Base-by-base conservation (phyloP, 1,140 invertebrate genomes). In the Whitmania pigra region DNA sequence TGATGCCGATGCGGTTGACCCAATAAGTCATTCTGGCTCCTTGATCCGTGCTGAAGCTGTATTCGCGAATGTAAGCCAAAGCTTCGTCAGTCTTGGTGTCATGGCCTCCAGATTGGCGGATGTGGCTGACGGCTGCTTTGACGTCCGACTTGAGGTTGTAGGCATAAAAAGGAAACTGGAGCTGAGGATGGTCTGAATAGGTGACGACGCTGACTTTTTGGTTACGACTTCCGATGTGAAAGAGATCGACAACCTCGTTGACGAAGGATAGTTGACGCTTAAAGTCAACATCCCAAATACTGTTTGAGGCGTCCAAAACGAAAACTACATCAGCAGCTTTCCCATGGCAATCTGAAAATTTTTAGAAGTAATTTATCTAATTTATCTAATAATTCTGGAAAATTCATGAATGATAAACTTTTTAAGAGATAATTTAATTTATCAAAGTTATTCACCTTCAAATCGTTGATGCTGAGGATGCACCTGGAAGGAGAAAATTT, bases 311-410 rank as follows among this genome's bases (percentile, higher is more conserved):
- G 71, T 80, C 79, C 49, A 80, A 60, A 7, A 80, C 49, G 72
- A 80, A 79, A 67, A 76, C 77, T 22, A 80, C 74, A 63, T 80
- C 79, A 0, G 78, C 78, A 67, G 78, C 76, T 53, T 79, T 80
- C 18, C 77, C 77, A 17, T 70, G 72, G 22, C 79, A 80, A 22
- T 75, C 79, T 80, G 74, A 63, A 75, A 7, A 7, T 49, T 49
- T 49, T 0, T 1, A 75, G 66, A 66, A 71, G 31, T 3, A 6
- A 36, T 36, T 36, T 36, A 36, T 36, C 6, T 6, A 6, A 3
- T 36, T 49, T 49, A 13, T 6, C 13, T 5, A 43, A 43, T 43
- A 49, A 49, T 49, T 49, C 43, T 49, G 15, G 43, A 17, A 49
- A 49, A 49, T 7, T n/a, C 43, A 11, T 17, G 15, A 17, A 3